Percentiles rank a stretch among this genome's conserved stretches.
Evolutionary conservation across 2,113 vertebrate species (phyloP).

Genomic region (Calyptommatus sinebrachiatus): DNA sequence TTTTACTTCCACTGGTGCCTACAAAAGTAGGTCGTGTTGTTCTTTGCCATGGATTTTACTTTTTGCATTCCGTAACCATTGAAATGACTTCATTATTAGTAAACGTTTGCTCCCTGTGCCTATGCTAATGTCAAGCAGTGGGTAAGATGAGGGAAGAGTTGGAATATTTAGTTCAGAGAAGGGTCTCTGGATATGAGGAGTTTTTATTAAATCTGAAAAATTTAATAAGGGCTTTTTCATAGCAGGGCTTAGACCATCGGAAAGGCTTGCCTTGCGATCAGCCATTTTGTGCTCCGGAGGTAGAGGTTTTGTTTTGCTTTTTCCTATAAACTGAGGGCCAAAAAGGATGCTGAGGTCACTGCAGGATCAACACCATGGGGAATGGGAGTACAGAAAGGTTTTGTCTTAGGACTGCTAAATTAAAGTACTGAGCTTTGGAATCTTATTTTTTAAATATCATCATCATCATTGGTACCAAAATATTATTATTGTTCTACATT

Average conservation of each 20-base stretch:
- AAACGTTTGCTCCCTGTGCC: slow-evolving; percentile 8
- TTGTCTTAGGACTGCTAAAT: background rate
- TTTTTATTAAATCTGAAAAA: slow-evolving; percentile 7
- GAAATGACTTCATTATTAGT: slow-evolving; percentile 8
- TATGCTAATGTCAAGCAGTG: background rate
- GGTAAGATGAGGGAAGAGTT: background rate
- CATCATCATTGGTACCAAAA: too few species aligned
- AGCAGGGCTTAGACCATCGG: slow-evolving; percentile 4
- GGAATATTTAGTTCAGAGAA: slow-evolving; percentile 10
- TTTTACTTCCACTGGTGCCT: background rate
- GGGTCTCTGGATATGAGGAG: background rate
- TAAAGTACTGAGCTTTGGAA: too few species aligned
- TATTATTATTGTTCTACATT: too few species aligned
- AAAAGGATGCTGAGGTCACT: slow-evolving; percentile 4
- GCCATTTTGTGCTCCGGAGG: background rate
- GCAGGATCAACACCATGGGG: background rate
- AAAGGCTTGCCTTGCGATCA: background rate
- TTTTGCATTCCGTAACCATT: too few species aligned
- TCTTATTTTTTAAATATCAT: too few species aligned
- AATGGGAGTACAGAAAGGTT: background rate
- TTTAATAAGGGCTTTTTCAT: slow-evolving; percentile 25
- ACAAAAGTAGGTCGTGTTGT: background rate
- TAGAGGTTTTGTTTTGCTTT: background rate
- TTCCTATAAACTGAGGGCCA: background rate
- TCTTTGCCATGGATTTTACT: too few species aligned